Evolutionary conservation across 2,888 invertebrate genomes (phyloP).

Genomic region (Neoascia interrupta): DNA sequence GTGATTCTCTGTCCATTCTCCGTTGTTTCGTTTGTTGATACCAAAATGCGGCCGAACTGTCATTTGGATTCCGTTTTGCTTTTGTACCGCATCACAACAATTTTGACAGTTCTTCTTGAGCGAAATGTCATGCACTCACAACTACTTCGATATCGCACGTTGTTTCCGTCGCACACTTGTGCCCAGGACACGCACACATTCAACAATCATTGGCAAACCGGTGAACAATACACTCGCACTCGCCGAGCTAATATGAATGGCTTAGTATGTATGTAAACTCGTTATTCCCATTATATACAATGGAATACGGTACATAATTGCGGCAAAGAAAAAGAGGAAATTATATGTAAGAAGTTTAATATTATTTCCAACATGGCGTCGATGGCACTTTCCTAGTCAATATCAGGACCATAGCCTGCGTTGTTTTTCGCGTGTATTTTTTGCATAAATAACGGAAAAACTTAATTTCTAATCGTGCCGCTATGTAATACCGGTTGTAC

Average conservation of each 20-base stretch:
- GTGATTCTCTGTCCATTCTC: conserved; percentile 21
- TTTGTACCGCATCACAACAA: conserved; percentile 43
- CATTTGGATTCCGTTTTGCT: conserved; percentile 48
- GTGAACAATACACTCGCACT: conserved; percentile 36
- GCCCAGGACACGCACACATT: conserved; percentile 4
- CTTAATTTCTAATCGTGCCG: conserved; percentile 22
- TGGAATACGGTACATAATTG: conserved; percentile 7
- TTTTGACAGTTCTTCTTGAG: conserved; percentile 57
- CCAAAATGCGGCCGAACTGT: conserved; percentile 30
- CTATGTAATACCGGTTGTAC: conserved; percentile 39
- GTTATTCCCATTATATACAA: conserved; percentile 40
- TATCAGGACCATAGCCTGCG: conserved; percentile 14
- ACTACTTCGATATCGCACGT: conserved; percentile 3
- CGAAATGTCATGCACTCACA: conserved; percentile 59
- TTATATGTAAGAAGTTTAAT: conserved; percentile 35
- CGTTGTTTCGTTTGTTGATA: conserved; percentile 56
- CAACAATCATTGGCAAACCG: conserved; percentile 49
- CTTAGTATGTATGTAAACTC: conserved; percentile 47
- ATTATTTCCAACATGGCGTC: conserved; percentile 71
- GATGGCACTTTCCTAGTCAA: conserved; percentile 50
- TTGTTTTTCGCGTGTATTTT: conserved; percentile 47
- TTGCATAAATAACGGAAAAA: conserved; percentile 52
- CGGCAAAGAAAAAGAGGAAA: conserved; percentile 39
- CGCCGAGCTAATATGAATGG: conserved; percentile 29
- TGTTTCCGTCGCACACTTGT: not conserved